phyloP scores from a whole-genome alignment of 2,113 vertebrate genomes.

The Bambusicola thoracicus region DNA sequence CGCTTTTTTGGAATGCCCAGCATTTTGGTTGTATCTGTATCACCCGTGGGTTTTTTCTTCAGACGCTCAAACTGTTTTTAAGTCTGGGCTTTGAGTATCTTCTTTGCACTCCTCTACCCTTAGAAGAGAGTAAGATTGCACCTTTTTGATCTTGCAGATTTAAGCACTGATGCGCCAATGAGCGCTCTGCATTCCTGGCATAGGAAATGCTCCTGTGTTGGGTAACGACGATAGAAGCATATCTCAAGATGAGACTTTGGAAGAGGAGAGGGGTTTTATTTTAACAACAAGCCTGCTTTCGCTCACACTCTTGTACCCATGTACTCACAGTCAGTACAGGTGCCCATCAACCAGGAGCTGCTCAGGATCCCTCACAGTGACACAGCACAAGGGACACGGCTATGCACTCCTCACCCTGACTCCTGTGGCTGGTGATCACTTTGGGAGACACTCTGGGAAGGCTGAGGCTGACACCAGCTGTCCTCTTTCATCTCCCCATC shows the following conservation, averaged over 20 bases:
- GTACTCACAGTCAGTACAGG: neutral
- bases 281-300: neutral
- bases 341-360: neutral
- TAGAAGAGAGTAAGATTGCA: neutral
- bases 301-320: neutral
- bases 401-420: neutral
- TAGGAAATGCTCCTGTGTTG: neutral
- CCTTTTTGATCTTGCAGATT: neutral
- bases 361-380: neutral
- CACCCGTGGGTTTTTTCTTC: neutral
- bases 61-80: neutral
- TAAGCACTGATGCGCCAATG: neutral
- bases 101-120: neutral
- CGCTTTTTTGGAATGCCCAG: neutral
- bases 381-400: rapidly evolving
- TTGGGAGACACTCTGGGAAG: neutral
- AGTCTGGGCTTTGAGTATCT: neutral
- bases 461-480: neutral
- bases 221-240: neutral
- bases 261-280: neutral
- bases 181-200: rapidly evolving
- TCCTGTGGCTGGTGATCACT: neutral
- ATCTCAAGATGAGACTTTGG: neutral
- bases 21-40: neutral
- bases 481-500: neutral